phyloP scores from a whole-genome alignment of 2,113 vertebrate species.

The Esox niger region DNA sequence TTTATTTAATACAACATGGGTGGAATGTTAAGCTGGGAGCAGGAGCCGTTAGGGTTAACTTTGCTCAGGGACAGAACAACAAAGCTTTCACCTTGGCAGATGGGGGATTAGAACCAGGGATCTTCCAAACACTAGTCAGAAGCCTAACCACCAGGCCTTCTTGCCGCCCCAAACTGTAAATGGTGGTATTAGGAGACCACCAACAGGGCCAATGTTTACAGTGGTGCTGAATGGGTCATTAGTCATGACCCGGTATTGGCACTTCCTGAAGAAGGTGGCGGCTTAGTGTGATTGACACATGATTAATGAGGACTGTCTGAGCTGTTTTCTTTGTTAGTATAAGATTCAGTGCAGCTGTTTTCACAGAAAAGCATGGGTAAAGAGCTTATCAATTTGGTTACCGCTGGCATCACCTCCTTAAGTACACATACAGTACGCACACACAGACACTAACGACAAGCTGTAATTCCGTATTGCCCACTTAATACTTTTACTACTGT shows the following conservation, averaged over 20 bases:
- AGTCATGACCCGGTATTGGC: neutral
- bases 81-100: no score
- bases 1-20: no score
- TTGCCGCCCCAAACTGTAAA: no score
- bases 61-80: no score
- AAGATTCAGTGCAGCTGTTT: constrained; percentile 1
- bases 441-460: neutral
- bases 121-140: no score
- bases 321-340: neutral
- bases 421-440: neutral
- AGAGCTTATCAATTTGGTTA: neutral
- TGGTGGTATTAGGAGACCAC: no score
- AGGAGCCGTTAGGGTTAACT: no score
- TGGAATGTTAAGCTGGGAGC: no score
- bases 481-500: neutral
- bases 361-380: neutral
- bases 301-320: constrained; percentile 1
- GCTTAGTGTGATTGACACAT: neutral
- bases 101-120: no score
- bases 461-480: neutral
- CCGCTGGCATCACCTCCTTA: neutral
- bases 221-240: neutral
- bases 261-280: constrained; percentile 8
- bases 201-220: neutral
- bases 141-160: no score